Evolutionary conservation across 2,888 invertebrate species (phyloP), one percentile per base, ranked within the genome.

Genomic region (Rhagium mordax): DNA sequence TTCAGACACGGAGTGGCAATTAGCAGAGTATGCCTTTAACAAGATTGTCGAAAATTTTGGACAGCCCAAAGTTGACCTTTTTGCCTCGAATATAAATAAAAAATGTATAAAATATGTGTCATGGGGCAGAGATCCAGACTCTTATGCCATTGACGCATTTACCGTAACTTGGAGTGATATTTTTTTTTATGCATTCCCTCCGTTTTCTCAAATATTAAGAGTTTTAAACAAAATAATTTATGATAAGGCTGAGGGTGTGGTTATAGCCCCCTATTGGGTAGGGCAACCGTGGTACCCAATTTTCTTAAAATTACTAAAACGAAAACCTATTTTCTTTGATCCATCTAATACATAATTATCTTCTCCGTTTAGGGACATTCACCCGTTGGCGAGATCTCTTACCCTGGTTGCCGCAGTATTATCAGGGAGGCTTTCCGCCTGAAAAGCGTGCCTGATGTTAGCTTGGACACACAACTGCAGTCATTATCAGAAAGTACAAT

Each of bases 191-290:
- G 69, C 75, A 6, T 74, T 73, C 51, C 70, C 72, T 4, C 75
- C 83, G 1, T 84, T 84, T 69, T 72, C 78, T 0, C 29, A 81
- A 2, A 75, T 84, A 18, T 65, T 81, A 24, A 82, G 71, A 74
- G 69, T 74, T 1, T 24, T 85, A 8, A 70, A 75, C 62, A 84
- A 85, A 72, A 83, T 85, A 48, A 72, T 72, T 7, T 29, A 60
- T 1, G 83, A 85, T 41, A 77, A 74, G 59, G 81, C 84, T 4
- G 61, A 55, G 20, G 83, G 82, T 1, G 80, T 84, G 18, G 48
- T 84, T 6, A 79, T 84, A 5, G 81, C 82, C 7, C 83, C 80
- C n/a, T 24, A 68, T 6, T 85, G 78, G 82, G 51, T 18, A 18
- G 16, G 18, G 2, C 51, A 51, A 51, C 18, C 16, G 2, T 51